Base-by-base conservation (phyloP, 1,140 invertebrate species). In the Nephila pilipes region DNA sequence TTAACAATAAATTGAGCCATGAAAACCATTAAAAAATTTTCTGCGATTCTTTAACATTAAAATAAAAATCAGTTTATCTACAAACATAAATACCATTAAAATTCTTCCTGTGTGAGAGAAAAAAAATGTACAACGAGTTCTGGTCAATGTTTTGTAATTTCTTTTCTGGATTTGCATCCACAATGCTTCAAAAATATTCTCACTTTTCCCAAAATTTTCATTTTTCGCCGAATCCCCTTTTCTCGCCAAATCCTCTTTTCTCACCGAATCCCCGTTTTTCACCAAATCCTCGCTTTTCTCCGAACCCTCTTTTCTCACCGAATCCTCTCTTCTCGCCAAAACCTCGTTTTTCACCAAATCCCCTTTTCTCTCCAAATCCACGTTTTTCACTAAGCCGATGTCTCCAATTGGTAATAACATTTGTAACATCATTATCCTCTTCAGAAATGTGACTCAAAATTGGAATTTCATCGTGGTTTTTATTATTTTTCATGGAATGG, bases 181-280 rank as follows among this genome's bases (percentile, higher is more conserved):
- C n/a, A n/a, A n/a, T n/a, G n/a, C n/a, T n/a, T n/a, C n/a, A n/a
- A n/a, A n/a, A n/a, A 46, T 93, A 94, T 55, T 92, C 93, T 65
- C 91, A 12, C 29, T 94, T 94, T n/a, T 94, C 93, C 20, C 91
- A 91, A 91, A 94, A 94, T 69, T 87, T 87, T 65, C 93, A 32
- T 46, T 93, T 91, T 29, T 91, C 90, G 8, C 90, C 90, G 65
- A 91, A 91, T 1, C 90, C 90, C 54, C 90, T 25, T 46, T 81
- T 93, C 20, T 91, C 93, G 46, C 87, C 93, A 87, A 93, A 91
- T 25, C 93, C 93, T 10, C 93, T 20, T 18, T 93, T 93, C n/a
- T 83, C 93, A 57, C 90, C 90, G 32, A 91, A 91, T 1, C 79
- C 79, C 22, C 90, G 54, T 83, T 91, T 91, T 12, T 91, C 90